Evolutionary conservation across 2,797 vertebrate species (phyloP).

Genomic region (Myotis myotis): DNA sequence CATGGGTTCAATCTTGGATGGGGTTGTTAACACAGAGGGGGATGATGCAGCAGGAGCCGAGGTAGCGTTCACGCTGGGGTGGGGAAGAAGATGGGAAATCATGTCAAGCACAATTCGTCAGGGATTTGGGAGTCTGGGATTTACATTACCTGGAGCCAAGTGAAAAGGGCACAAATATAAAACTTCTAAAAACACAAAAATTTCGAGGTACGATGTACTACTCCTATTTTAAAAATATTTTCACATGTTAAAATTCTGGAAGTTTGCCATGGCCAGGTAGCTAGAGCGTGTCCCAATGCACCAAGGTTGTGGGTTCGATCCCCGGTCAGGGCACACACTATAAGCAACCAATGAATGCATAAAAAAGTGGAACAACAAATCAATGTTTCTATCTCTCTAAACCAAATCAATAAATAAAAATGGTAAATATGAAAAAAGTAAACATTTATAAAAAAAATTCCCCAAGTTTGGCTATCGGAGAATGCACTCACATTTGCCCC

Average conservation of each 20-base stretch:
- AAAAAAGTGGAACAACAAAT: not conserved
- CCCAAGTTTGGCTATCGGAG: not conserved
- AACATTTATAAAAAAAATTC: not conserved
- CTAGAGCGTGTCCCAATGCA: not conserved
- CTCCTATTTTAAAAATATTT: not conserved
- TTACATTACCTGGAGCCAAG: not conserved
- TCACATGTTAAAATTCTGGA: not conserved
- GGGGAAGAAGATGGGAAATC: not conserved
- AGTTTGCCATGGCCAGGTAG: not conserved
- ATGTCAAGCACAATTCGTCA: not conserved
- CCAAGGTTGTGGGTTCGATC: not conserved
- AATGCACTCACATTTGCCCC: not conserved
- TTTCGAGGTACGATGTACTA: not conserved
- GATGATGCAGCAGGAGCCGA: slow-evolving; percentile 80
- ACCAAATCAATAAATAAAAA: not conserved
- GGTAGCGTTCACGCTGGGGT: slow-evolving; percentile 84
- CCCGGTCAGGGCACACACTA: not conserved
- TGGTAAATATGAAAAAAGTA: not conserved
- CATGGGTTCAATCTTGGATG: slow-evolving; percentile 97
- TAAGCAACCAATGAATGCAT: not conserved
- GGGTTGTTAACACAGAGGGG: slow-evolving; percentile 81
- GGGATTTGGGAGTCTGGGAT: not conserved
- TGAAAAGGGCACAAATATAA: not conserved
- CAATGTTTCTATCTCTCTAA: not conserved
- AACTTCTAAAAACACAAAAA: not conserved